Conservation (phyloP, 2,113 vertebrate genomes). For the Salvelinus fontinalis region DNA sequence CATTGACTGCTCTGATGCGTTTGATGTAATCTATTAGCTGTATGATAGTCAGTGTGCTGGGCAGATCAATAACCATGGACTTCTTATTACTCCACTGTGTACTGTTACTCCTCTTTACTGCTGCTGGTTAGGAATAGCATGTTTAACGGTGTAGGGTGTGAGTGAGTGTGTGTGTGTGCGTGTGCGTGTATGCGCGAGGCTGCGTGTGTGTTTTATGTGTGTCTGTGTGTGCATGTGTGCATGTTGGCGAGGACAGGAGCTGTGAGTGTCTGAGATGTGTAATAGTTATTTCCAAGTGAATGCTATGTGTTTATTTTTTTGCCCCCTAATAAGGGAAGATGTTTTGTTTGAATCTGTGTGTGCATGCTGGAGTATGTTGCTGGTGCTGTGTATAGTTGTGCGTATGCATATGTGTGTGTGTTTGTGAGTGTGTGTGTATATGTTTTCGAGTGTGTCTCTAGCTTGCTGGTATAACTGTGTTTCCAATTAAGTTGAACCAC, state of each 20-base stretch:
- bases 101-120: constrained; percentile 68
- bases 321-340: constrained; percentile 10
- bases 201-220: constrained; percentile 7
- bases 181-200: constrained; percentile 13
- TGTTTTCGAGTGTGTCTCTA: constrained; percentile 65
- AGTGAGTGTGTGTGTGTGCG: constrained; percentile 31
- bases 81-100: constrained; percentile 69
- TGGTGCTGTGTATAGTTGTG: constrained; percentile 18
- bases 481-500: constrained; percentile 80
- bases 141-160: constrained; percentile 39
- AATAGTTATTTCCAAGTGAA: constrained; percentile 20
- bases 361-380: too few relatives aligned
- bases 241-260: neutral
- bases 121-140: constrained; percentile 52
- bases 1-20: constrained; percentile 71
- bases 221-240: neutral
- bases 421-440: constrained; percentile 29
- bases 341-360: neutral
- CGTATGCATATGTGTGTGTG: neutral
- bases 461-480: constrained; percentile 73
- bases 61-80: constrained; percentile 69
- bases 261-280: constrained; percentile 10
- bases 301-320: neutral
- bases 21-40: constrained; percentile 78
- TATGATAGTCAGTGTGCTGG: constrained; percentile 73